Base-by-base conservation (phyloP, 2,888 invertebrate genomes). In the Athalia cordata region DNA sequence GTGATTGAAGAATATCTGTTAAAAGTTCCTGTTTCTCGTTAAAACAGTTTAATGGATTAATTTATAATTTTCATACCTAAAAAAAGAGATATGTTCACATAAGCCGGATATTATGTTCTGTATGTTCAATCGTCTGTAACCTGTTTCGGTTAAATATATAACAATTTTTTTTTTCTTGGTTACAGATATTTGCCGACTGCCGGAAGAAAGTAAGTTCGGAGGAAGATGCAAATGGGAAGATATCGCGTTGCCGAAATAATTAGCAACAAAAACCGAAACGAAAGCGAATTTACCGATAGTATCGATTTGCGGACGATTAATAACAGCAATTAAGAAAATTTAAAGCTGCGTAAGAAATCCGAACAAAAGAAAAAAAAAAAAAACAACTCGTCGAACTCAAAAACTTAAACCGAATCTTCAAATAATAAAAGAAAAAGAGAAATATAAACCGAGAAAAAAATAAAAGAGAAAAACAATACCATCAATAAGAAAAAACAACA, bases 161-260 rank as follows among this genome's bases (percentile, higher is more conserved):
- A 65, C 7, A 4, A 47, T 5, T 45, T 79, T 62, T 77, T 77
- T 82, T 82, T 13, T 13, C 47, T 66, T 15, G 50, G 65, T 77
- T 77, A n/a, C 77, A 77, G 77, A 66, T 29, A 77, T 57, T 49
- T 15, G 13, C 8, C 29, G 70, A 3, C 15, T 29, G 70, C 50
- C n/a, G 45, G 13, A 9, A 8, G 70, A 13, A 13, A 29, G 29
- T n/a, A 11, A 13, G 8, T 43, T 29, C 29, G 47, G 57, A 66
- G 77, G 15, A 77, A 67, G 52, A 77, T 47, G 49, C 6, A 77
- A 59, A 59, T 57, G 29, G 47, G 77, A 66, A 55, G 67, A 57
- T 15, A 64, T 47, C 49, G 52, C 50, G 43, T 66, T 66, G 66
- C 64, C 76, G 49, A 67, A 67, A 45, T 29, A 29, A 29, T 29